These are phyloP conservation scores for Ptyas mucosa DNA, from an alignment of 2,113 vertebrate genomes.

Conservation along the genomic window DNA sequence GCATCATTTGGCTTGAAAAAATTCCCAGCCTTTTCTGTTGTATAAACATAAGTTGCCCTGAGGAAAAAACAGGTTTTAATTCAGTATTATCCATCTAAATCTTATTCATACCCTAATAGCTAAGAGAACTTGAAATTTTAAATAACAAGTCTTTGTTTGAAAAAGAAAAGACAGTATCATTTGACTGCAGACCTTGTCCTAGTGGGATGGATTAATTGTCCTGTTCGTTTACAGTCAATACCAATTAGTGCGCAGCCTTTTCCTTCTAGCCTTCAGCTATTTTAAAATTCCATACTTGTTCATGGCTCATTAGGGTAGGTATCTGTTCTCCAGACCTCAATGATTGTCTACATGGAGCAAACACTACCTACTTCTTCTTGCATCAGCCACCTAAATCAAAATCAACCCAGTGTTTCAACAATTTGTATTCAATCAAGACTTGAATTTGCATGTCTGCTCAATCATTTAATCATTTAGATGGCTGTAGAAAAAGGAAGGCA, in stretches of 20 bases:
- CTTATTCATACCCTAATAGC: neutral
- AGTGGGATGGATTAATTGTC: neutral
- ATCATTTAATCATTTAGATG: neutral
- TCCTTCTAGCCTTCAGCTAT: neutral
- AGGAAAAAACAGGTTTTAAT: neutral
- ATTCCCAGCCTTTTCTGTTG: neutral
- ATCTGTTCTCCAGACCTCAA: neutral
- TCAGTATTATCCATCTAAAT: neutral
- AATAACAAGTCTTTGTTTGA: neutral
- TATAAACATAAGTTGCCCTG: neutral
- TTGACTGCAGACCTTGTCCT: neutral
- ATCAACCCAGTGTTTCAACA: neutral
- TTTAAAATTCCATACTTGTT: neutral
- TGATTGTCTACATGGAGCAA: neutral
- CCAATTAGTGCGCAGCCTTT: neutral
- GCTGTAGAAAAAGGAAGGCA: neutral
- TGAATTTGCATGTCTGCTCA: neutral
- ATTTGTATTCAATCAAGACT: neutral
- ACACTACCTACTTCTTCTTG: neutral
- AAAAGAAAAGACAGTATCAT: neutral
- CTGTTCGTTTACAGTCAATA: neutral
- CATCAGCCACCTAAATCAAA: neutral
- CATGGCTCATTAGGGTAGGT: neutral
- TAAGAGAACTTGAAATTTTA: neutral
- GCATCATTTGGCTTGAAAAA: neutral